Evolutionary conservation across 1,140 invertebrate genomes (phyloP).

Genomic region (Phthorimaea operculella): DNA sequence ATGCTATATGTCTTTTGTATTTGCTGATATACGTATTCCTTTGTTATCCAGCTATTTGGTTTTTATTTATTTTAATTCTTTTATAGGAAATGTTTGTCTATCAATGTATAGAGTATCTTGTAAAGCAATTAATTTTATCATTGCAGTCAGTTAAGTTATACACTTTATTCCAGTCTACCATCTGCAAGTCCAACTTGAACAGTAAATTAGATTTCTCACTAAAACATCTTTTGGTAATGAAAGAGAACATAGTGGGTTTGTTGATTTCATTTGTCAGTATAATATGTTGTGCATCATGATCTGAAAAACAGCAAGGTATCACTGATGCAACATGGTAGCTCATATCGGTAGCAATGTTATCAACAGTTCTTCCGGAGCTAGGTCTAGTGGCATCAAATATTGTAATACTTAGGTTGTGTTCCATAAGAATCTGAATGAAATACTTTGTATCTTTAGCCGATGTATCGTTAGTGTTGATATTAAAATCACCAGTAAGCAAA

Average conservation of each 20-base stretch:
- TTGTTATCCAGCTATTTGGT: conserved; percentile 5
- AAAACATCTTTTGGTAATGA: background rate
- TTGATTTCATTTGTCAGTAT: background rate
- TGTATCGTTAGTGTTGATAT: background rate
- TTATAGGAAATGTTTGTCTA: conserved; percentile 6
- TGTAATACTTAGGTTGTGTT: too few species aligned
- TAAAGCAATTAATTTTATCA: background rate
- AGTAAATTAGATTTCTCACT: background rate
- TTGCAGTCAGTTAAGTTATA: background rate
- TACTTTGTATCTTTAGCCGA: background rate
- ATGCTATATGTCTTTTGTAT: background rate
- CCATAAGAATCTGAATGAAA: too few species aligned
- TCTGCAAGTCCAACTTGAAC: background rate
- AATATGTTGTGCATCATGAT: background rate
- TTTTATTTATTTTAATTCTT: conserved; percentile 1
- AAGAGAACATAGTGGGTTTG: background rate
- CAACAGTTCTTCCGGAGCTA: background rate
- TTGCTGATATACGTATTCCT: conserved; percentile 4
- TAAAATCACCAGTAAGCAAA: too few species aligned
- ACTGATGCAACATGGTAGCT: background rate
- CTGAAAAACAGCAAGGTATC: background rate
- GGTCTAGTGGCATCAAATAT: too few species aligned
- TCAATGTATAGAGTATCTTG: background rate
- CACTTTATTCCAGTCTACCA: background rate
- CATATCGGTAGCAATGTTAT: background rate